Percentiles rank a stretch among this genome's conserved stretches.
Conservation (phyloP, 2,888 invertebrate species). For the Mesorhabditis belari region DNA sequence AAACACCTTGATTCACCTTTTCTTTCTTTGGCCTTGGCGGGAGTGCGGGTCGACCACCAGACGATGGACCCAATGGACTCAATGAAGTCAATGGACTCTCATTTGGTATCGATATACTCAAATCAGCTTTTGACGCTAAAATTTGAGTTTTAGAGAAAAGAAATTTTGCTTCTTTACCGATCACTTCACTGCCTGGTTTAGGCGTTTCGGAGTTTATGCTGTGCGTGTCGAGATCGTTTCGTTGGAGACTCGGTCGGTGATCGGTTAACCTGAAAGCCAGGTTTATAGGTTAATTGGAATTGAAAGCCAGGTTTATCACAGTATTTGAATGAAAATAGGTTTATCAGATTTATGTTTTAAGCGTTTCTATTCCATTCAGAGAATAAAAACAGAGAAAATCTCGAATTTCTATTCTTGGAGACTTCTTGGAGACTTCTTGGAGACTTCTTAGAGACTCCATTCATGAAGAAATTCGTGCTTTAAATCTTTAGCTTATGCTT, state of each 20-base stretch:
- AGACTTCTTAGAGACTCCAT: conserved; percentile 6
- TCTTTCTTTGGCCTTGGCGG: conserved; percentile 26
- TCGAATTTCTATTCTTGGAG: not conserved
- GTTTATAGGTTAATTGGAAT: no score
- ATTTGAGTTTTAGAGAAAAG: no score
- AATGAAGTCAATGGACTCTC: conserved; percentile 1
- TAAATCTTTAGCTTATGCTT: not conserved
- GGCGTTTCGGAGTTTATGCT: not conserved
- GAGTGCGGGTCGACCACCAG: conserved; percentile 12
- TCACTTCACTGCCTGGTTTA: not conserved
- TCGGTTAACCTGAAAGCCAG: no score
- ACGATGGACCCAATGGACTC: no score
- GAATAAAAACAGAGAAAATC: no score
- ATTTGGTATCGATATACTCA: not conserved
- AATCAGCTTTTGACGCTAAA: not conserved
- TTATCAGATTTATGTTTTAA: no score
- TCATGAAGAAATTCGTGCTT: not conserved
- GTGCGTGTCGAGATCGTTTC: not conserved
- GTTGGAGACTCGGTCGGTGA: no score
- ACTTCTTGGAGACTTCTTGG: not conserved
- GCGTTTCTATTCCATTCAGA: no score
- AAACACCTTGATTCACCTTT: no score
- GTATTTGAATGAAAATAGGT: no score
- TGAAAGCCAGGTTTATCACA: no score
- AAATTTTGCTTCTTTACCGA: not conserved